These are phyloP conservation scores for Poeciliopsis paucimaculata DNA, from an alignment of 2,797 vertebrate genomes.

Conservation along the genomic window DNA sequence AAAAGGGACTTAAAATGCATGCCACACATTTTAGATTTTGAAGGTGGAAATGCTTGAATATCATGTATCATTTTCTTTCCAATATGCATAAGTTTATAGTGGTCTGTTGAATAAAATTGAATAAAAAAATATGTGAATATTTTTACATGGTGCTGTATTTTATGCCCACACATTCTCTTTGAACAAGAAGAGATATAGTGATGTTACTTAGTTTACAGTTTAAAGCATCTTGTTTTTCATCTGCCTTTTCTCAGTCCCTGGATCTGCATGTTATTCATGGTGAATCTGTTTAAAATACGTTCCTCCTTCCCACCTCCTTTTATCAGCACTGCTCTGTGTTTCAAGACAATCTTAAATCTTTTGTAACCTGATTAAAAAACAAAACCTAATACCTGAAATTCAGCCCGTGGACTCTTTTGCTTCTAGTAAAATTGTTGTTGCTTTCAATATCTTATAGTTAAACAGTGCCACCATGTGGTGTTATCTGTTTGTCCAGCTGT, in stretches of 20 bases:
- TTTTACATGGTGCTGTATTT: background rate
- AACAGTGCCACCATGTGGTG: conserved; percentile 65
- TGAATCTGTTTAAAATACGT: background rate
- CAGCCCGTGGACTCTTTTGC: background rate
- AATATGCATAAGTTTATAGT: background rate
- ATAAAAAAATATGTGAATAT: background rate
- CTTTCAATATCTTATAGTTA: background rate
- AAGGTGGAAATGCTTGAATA: background rate
- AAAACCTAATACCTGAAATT: background rate
- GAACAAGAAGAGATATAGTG: background rate
- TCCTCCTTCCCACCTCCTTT: background rate
- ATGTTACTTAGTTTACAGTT: background rate
- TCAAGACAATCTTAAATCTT: background rate
- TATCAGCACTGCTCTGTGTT: background rate
- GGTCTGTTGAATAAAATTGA: background rate
- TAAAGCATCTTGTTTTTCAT: background rate
- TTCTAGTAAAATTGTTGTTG: background rate
- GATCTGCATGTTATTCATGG: background rate
- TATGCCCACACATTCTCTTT: background rate
- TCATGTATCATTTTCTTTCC: background rate
- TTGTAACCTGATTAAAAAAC: background rate
- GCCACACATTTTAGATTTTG: background rate
- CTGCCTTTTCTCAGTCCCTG: background rate
- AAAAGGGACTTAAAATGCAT: background rate
- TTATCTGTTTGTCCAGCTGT: background rate